Evolutionary conservation across 35 echinoderm and acorn worm species (phyloP), one percentile per base, ranked within the genome.

Genomic region (Lytechinus variegatus): DNA sequence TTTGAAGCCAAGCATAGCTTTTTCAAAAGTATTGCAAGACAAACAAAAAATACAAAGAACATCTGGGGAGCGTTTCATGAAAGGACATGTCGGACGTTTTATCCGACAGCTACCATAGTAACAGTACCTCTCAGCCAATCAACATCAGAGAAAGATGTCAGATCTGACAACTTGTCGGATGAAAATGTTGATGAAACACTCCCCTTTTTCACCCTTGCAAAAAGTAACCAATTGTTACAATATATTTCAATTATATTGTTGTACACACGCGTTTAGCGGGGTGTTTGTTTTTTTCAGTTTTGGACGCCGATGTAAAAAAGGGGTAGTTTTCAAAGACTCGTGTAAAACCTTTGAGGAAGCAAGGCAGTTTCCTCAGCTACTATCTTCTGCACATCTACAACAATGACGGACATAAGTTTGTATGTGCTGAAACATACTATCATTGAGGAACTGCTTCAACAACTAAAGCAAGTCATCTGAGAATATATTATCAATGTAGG

Each of bases 1-100:
- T 96, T 94, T 96, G 95, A 94, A 28, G 61, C 91, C 5, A 96
- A 96, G 57, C 95, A 93, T 29, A 96, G 91, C 28, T 93, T 54
- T 57, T 96, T 96, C 57, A 96, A 94, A 53, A 87, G 57, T 27
- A 88, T 96, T 87, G 95, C 54, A 87, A 91, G 88, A 52, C 53
- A 60, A 9, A 94, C 91, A 86, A 28, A 96, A 60, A 96, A 93
- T n/a, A 96, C 16, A 60, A 96, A 96, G 86, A 93, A 95, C 21
- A 89, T 89, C 21, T 89, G 87, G n/a, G n/a, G n/a, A n/a, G n/a
- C n/a, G n/a, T n/a, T n/a, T n/a, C n/a, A n/a, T n/a, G n/a, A n/a
- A n/a, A n/a, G n/a, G n/a, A n/a, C n/a, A n/a, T n/a, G n/a, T n/a
- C n/a, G n/a, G n/a, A n/a, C n/a, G n/a, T n/a, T n/a, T n/a, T n/a